phyloP scores from a whole-genome alignment of 2,797 vertebrate species.

The Pipistrellus nathusii region DNA sequence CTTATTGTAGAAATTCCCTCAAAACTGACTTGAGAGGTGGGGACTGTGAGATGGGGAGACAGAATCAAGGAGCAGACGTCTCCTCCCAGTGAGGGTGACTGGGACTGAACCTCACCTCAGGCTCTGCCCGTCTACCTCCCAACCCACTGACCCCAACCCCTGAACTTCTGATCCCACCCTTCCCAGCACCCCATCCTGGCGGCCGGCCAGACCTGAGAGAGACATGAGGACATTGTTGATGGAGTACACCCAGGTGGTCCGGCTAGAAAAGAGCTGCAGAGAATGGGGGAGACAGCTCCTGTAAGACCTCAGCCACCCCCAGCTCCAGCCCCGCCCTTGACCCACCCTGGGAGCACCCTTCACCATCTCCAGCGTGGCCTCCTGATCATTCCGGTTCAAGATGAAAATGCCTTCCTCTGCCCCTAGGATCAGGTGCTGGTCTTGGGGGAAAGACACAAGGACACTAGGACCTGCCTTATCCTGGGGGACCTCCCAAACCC shows the following conservation, averaged over 20 bases:
- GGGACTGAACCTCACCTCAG: neutral
- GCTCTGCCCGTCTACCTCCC: neutral
- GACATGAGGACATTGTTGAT: constrained; percentile 94
- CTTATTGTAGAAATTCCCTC: constrained; percentile 16
- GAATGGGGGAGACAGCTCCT: neutral
- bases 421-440: constrained; percentile 93
- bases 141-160: neutral
- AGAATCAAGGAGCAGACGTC: neutral
- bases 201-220: constrained; percentile 90
- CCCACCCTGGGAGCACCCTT: neutral
- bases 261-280: constrained; percentile 92
- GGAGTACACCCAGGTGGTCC: constrained; percentile 93
- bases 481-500: neutral
- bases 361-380: constrained; percentile 95
- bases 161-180: neutral
- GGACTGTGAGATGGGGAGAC: constrained; percentile 10
- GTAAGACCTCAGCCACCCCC: neutral
- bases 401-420: constrained; percentile 95
- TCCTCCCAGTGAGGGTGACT: neutral
- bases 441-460: constrained; percentile 79
- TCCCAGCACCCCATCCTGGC: neutral
- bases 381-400: constrained; percentile 91
- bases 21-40: neutral
- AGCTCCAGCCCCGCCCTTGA: neutral
- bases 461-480: neutral